Evolutionary conservation across 2,113 vertebrate genomes (phyloP).

Genomic region (Hippocampus comes): DNA sequence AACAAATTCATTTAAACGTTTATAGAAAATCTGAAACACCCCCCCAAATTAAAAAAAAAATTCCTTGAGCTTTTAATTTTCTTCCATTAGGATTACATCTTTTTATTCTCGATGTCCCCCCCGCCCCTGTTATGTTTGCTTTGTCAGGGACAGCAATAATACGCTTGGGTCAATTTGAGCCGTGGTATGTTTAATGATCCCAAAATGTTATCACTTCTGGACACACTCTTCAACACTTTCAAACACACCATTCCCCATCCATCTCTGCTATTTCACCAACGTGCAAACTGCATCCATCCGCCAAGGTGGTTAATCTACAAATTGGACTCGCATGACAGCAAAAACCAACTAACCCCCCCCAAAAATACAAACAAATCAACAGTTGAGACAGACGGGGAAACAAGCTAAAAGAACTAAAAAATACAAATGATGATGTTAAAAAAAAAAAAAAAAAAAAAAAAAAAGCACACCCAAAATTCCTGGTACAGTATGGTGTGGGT

Average conservation of each 20-base stretch:
- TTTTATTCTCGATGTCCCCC: too few relatives aligned
- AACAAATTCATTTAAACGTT: too few relatives aligned
- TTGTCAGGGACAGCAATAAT: too few relatives aligned
- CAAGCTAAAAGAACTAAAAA: conserved; percentile 14
- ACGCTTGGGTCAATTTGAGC: too few relatives aligned
- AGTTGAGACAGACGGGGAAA: neutral
- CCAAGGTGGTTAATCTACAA: neutral
- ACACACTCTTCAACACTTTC: neutral
- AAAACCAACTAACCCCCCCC: neutral
- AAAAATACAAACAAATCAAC: neutral
- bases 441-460: neutral
- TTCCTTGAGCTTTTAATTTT: too few relatives aligned
- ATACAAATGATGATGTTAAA: conserved; percentile 6
- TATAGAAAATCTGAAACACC: too few relatives aligned
- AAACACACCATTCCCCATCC: neutral
- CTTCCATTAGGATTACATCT: too few relatives aligned
- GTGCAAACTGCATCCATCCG: conserved; percentile 4
- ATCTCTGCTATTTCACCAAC: neutral
- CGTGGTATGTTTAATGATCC: too few relatives aligned
- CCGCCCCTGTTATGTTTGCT: too few relatives aligned
- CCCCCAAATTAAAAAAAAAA: too few relatives aligned
- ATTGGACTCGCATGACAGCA: neutral
- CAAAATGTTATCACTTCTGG: too few relatives aligned
- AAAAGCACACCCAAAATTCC: too few relatives aligned
- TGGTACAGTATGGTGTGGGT: neutral